Conservation (phyloP, 2,888 invertebrate genomes). For the Carpatolechia fugitivella region DNA sequence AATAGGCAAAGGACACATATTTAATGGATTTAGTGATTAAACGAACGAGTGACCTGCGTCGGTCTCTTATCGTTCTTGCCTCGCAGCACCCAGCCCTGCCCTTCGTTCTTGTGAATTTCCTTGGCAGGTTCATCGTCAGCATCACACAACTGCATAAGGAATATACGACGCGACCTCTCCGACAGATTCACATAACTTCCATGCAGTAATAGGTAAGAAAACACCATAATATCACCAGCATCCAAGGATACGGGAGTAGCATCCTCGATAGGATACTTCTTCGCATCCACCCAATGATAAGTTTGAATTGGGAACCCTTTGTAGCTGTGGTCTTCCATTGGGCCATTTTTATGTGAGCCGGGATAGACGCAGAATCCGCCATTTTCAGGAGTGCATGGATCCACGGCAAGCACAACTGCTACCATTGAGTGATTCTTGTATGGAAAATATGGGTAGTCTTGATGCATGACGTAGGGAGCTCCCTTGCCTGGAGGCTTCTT, state of each 20-base stretch:
- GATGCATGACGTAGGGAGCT: slow-evolving; percentile 71
- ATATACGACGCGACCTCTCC: slow-evolving; percentile 61
- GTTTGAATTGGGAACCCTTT: slow-evolving; percentile 31
- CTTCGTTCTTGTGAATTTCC: slow-evolving; percentile 56
- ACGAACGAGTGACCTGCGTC: neutral
- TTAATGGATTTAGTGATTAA: neutral
- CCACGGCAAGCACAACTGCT: slow-evolving; percentile 72
- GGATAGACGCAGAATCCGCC: slow-evolving; percentile 75
- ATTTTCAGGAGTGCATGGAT: slow-evolving; percentile 69
- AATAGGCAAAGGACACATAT: too few species aligned
- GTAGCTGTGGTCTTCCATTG: slow-evolving; percentile 60
- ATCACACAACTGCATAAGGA: slow-evolving; percentile 66
- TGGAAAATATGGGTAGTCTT: slow-evolving; percentile 78
- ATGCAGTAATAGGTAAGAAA: slow-evolving; percentile 73
- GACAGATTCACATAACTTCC: slow-evolving; percentile 72
- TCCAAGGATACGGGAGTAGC: slow-evolving; percentile 63
- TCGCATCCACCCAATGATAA: slow-evolving; percentile 62
- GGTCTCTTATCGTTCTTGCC: slow-evolving; percentile 51
- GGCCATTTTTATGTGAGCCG: slow-evolving; percentile 73
- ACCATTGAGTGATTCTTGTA: slow-evolving; percentile 72
- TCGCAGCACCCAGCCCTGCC: slow-evolving; percentile 68
- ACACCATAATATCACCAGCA: slow-evolving; percentile 71
- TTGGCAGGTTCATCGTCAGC: slow-evolving; percentile 67
- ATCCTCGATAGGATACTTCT: slow-evolving; percentile 57
- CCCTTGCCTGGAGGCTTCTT: slow-evolving; percentile 70